Evolutionary conservation across 1,140 invertebrate genomes (phyloP).

Genomic region (Proctacanthus coquilletti): DNA sequence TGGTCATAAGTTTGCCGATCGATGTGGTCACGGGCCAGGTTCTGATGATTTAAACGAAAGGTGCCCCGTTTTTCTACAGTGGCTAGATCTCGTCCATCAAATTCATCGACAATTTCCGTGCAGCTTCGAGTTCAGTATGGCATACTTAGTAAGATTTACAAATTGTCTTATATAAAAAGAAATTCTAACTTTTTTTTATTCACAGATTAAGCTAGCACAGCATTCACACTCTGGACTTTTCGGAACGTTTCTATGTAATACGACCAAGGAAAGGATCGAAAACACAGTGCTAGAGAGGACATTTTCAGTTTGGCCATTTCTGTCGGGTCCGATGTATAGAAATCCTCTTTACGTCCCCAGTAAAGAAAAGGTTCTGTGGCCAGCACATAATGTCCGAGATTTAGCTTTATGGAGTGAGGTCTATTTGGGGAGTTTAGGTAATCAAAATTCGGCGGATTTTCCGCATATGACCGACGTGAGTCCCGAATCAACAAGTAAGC

Average conservation of each 20-base stretch:
- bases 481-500: slow-evolving; percentile 26
- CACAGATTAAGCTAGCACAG: slow-evolving; percentile 83
- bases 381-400: slow-evolving; percentile 66
- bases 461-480: slow-evolving; percentile 16
- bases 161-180: slow-evolving; percentile 2
- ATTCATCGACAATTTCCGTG: slow-evolving; percentile 77
- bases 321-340: slow-evolving; percentile 57
- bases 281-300: slow-evolving; percentile 52
- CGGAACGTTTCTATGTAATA: slow-evolving; percentile 94
- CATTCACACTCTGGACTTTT: slow-evolving; percentile 93
- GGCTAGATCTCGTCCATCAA: slow-evolving; percentile 94
- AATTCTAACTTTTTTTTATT: slow-evolving; percentile 15
- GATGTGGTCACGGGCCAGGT: slow-evolving; percentile 73
- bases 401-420: slow-evolving; percentile 72
- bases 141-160: slow-evolving; percentile 62
- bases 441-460: slow-evolving; percentile 23
- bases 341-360: slow-evolving; percentile 70
- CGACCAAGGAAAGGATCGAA: slow-evolving; percentile 52
- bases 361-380: slow-evolving; percentile 56
- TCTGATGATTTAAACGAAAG: slow-evolving; percentile 76
- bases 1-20: slow-evolving; percentile 93
- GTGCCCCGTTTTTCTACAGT: slow-evolving; percentile 94
- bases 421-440: slow-evolving; percentile 47
- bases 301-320: slow-evolving; percentile 77
- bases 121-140: slow-evolving; percentile 88